Percentiles rank a stretch among this genome's conserved stretches.
Evolutionary conservation across 2,113 vertebrate genomes (phyloP).

Genomic region (Leuciscus idus): DNA sequence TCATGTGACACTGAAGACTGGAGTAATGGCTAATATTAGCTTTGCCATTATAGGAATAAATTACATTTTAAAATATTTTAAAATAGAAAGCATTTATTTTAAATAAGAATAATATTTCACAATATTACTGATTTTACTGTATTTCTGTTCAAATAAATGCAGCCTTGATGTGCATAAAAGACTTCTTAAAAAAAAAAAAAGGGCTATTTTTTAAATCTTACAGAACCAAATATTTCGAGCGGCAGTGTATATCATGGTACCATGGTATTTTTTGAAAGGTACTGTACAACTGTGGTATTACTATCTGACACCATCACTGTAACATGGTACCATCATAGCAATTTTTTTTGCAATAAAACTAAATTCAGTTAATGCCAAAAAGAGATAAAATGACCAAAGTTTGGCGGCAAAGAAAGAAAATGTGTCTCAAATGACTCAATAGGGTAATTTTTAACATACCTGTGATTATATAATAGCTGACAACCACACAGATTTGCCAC

Average conservation of each 20-base stretch:
- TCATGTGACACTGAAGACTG: neutral
- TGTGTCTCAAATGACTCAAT: neutral
- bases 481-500: neutral
- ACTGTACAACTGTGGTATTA: neutral
- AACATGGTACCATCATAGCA: neutral
- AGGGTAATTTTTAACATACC: neutral
- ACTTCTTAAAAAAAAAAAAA: neutral
- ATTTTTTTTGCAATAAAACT: neutral
- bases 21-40: neutral
- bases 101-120: neutral
- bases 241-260: neutral
- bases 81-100: no score
- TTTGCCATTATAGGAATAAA: neutral
- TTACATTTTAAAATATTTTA: no score
- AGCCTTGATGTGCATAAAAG: neutral
- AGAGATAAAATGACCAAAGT: neutral
- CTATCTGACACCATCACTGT: neutral
- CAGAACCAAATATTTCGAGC: neutral
- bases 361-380: neutral
- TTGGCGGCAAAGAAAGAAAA: neutral
- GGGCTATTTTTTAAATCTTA: neutral
- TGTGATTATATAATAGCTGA: conserved; percentile 1
- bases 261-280: neutral
- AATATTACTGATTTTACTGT: neutral
- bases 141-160: neutral